Evolutionary conservation across 2,888 invertebrate genomes (phyloP).

Genomic region (Corythucha ciliata): DNA sequence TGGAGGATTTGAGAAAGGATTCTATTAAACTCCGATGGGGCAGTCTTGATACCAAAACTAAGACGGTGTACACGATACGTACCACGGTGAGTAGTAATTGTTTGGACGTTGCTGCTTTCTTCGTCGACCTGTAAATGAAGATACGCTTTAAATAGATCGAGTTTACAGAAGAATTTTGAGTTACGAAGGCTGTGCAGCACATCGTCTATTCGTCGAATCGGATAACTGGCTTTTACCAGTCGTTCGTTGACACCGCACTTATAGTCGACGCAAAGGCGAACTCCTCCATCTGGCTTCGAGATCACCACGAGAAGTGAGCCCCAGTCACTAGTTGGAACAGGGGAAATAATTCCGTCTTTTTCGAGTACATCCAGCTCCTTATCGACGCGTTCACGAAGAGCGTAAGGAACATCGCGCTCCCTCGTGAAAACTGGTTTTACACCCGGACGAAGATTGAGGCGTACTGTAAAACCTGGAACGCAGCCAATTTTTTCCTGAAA

Average conservation of each 20-base stretch:
- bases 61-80: slow-evolving; percentile 19
- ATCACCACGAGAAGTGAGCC: slow-evolving; percentile 14
- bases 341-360: slow-evolving; percentile 23
- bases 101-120: slow-evolving; percentile 24
- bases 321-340: slow-evolving; percentile 25
- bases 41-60: slow-evolving; percentile 17
- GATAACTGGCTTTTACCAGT: slow-evolving; percentile 31
- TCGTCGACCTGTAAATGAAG: slow-evolving; percentile 27
- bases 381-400: slow-evolving; percentile 23
- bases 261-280: slow-evolving; percentile 32
- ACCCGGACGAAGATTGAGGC: slow-evolving; percentile 7
- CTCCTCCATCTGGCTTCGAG: too few species aligned
- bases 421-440: not conserved
- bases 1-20: not conserved
- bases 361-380: slow-evolving; percentile 23
- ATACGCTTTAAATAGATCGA: slow-evolving; percentile 32
- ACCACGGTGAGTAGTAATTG: slow-evolving; percentile 24
- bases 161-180: slow-evolving; percentile 27
- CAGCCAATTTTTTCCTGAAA: slow-evolving; percentile 5
- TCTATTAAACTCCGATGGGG: slow-evolving; percentile 15
- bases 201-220: slow-evolving; percentile 28
- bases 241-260: slow-evolving; percentile 34
- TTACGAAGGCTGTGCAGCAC: slow-evolving; percentile 24
- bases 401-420: slow-evolving; percentile 22
- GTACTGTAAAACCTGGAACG: slow-evolving; percentile 1